A percentile compares a stretch with the other conserved stretches of the same genome.
Evolutionary conservation across 2,797 vertebrate genomes (phyloP).

Genomic region (Hoplostethus mediterraneus): DNA sequence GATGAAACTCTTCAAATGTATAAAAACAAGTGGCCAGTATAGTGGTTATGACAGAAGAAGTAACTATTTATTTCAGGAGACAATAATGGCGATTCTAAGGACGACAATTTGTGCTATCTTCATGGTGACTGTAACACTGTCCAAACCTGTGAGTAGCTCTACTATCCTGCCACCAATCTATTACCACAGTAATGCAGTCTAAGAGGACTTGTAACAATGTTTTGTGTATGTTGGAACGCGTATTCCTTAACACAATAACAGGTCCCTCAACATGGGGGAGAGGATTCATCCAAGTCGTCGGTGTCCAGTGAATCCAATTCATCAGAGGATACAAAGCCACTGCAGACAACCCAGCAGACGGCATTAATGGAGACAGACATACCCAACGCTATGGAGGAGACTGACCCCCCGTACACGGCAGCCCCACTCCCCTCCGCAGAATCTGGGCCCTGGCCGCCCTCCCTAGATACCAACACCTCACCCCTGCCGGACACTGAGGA

Average conservation of each 20-base stretch:
- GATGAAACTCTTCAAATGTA: background rate
- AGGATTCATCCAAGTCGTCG: slow-evolving; percentile 47
- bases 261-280: slow-evolving; percentile 33
- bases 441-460: background rate
- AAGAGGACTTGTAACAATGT: background rate
- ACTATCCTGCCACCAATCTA: background rate
- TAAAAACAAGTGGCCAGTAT: background rate
- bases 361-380: background rate
- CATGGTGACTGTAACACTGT: slow-evolving; percentile 50
- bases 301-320: slow-evolving; percentile 60
- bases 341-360: slow-evolving; percentile 13
- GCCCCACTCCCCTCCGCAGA: slow-evolving; percentile 12
- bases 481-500: slow-evolving; percentile 14
- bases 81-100: slow-evolving; percentile 39
- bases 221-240: background rate
- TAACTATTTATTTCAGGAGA: slow-evolving; percentile 28
- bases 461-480: background rate
- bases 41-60: background rate
- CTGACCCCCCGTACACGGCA: background rate
- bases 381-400: slow-evolving; percentile 14
- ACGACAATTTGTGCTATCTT: slow-evolving; percentile 30
- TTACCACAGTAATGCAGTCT: background rate
- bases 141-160: slow-evolving; percentile 66
- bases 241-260: slow-evolving; percentile 21
- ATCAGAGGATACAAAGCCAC: slow-evolving; percentile 35